Conservation (phyloP, 2,888 invertebrate genomes). For the Mactromeris polynyma region DNA sequence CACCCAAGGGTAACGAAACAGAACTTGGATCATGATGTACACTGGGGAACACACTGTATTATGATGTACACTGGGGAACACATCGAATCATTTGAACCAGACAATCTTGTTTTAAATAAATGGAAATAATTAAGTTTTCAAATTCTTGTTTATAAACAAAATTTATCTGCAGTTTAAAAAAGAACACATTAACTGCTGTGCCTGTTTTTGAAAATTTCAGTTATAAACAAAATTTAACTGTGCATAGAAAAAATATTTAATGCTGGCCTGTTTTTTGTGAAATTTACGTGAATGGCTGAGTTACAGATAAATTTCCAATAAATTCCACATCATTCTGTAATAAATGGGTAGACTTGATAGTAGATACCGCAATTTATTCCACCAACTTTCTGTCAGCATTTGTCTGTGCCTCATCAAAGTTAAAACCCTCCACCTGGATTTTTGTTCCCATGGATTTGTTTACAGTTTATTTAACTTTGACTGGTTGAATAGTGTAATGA, state of each 20-base stretch:
- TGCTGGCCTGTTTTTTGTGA: not conserved
- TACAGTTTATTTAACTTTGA: not conserved
- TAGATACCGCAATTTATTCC: not conserved
- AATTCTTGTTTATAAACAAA: too few relatives aligned
- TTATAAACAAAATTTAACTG: not conserved
- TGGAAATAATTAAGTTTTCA: too few relatives aligned
- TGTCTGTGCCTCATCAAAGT: not conserved
- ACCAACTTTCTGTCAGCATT: not conserved
- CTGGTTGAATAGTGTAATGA: not conserved
- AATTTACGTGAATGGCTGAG: not conserved
- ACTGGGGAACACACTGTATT: too few relatives aligned
- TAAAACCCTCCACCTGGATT: not conserved
- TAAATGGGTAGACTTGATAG: not conserved
- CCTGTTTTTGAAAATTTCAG: too few relatives aligned
- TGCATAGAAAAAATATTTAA: not conserved
- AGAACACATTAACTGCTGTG: too few relatives aligned
- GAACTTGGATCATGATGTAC: too few relatives aligned
- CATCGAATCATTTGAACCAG: too few relatives aligned
- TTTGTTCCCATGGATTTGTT: not conserved
- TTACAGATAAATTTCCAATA: not conserved
- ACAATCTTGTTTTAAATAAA: too few relatives aligned
- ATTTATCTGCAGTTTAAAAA: too few relatives aligned
- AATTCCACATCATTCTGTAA: not conserved
- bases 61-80: too few relatives aligned
- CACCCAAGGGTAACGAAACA: too few relatives aligned